These are phyloP conservation scores for Tyto alba DNA, from an alignment of 2,113 vertebrate genomes.

Conservation along the genomic window DNA sequence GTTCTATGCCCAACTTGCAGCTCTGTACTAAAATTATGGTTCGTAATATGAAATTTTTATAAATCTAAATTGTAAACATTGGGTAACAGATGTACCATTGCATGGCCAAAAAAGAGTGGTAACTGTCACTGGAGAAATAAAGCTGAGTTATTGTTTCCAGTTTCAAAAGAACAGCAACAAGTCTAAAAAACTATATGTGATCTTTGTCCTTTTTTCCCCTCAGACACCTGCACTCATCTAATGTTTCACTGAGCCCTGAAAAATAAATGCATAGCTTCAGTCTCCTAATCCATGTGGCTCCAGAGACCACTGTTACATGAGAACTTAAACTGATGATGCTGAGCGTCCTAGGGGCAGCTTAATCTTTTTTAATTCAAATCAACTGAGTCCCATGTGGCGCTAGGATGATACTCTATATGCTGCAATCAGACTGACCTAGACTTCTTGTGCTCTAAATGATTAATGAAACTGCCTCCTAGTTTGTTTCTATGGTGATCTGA, in stretches of 20 bases:
- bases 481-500: conserved; percentile 97
- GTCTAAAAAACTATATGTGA: conserved; percentile 75
- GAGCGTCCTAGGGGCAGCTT: conserved; percentile 84
- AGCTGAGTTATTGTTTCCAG: conserved; percentile 90
- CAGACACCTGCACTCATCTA: conserved; percentile 98
- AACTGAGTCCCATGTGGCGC: conserved; percentile 87
- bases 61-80: conserved; percentile 73
- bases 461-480: conserved; percentile 99
- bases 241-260: conserved; percentile 94
- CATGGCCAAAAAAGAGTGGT: conserved; percentile 75
- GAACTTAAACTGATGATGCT: conserved; percentile 90
- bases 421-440: conserved; percentile 99
- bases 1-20: conserved; percentile 27
- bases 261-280: conserved; percentile 97
- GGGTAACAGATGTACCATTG: conserved; percentile 77
- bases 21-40: background rate
- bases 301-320: conserved; percentile 96
- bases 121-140: conserved; percentile 86
- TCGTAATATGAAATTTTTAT: conserved; percentile 60
- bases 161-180: conserved; percentile 86
- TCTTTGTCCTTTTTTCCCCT: conserved; percentile 76
- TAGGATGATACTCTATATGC: conserved; percentile 99
- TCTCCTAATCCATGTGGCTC: conserved; percentile 99
- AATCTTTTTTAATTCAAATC: conserved; percentile 97
- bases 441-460: conserved; percentile 99